Evolutionary conservation across 2,888 invertebrate species (phyloP).

Genomic region (Baronia brevicornis): DNA sequence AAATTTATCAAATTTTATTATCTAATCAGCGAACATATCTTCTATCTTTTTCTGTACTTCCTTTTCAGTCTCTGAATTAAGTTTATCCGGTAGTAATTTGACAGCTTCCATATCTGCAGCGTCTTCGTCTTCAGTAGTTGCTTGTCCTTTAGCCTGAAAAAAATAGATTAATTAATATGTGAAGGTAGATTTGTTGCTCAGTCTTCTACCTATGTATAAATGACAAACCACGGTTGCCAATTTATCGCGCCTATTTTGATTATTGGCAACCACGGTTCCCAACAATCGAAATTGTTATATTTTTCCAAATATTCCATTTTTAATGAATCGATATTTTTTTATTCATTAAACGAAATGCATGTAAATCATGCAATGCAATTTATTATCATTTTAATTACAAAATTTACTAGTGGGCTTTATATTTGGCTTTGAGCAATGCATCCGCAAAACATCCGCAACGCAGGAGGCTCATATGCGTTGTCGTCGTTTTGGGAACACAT

Average conservation of each 20-base stretch:
- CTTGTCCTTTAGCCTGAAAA: slow-evolving; percentile 52
- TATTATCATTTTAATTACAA: too few relatives aligned
- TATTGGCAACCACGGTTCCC: background rate
- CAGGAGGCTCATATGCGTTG: too few relatives aligned
- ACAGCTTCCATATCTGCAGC: slow-evolving; percentile 54
- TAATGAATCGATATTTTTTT: too few relatives aligned
- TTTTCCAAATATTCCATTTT: too few relatives aligned
- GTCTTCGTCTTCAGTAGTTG: slow-evolving; percentile 42
- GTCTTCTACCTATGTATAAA: background rate
- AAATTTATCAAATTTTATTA: slow-evolving; percentile 11
- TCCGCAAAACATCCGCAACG: too few relatives aligned
- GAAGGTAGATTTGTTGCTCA: background rate
- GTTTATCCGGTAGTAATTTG: slow-evolving; percentile 60
- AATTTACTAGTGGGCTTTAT: too few relatives aligned
- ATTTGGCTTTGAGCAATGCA: too few relatives aligned
- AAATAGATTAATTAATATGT: slow-evolving; percentile 1
- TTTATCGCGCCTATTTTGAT: background rate
- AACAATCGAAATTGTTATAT: too few relatives aligned
- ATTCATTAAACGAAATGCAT: too few relatives aligned
- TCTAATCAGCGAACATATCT: slow-evolving; percentile 71
- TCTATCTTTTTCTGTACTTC: slow-evolving; percentile 69
- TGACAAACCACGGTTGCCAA: background rate
- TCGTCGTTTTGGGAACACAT: too few relatives aligned
- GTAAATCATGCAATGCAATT: too few relatives aligned
- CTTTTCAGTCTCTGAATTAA: slow-evolving; percentile 63